Percentiles rank a stretch among this genome's conserved stretches.
Conservation (phyloP, 2,888 invertebrate genomes). For the Drosophila austrosaltans region DNA sequence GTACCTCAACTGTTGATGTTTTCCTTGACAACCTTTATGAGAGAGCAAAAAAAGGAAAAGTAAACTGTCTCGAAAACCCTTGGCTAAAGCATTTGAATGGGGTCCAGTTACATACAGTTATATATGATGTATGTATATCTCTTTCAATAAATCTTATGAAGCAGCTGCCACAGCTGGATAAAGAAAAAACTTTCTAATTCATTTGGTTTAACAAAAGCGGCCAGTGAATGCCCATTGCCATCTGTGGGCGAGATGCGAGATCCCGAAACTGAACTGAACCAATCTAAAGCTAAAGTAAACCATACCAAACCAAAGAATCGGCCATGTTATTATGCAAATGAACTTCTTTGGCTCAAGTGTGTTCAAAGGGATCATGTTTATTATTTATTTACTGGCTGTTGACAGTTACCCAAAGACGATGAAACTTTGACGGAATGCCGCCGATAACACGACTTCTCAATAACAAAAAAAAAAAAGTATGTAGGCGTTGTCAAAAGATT, state of each 20-base stretch:
- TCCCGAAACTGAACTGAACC: conserved; percentile 16
- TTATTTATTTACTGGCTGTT: conserved; percentile 77
- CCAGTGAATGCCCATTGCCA: conserved; percentile 8
- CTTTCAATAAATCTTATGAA: conserved; percentile 1
- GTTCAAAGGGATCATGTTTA: conserved; percentile 74
- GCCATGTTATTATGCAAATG: conserved; percentile 72
- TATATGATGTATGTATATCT: neutral
- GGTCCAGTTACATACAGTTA: neutral
- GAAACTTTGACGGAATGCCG: conserved; percentile 42
- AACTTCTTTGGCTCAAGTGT: conserved; percentile 55
- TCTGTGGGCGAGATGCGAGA: conserved; percentile 6
- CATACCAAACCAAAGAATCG: conserved; percentile 13
- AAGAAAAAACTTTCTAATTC: conserved; percentile 11
- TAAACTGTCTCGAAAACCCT: neutral
- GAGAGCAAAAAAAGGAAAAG: neutral
- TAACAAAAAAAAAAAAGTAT: neutral
- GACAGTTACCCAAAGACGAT: conserved; percentile 52
- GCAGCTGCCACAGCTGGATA: conserved; percentile 2
- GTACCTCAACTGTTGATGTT: neutral
- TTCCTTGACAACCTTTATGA: conserved; percentile 2
- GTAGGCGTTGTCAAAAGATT: conserved; percentile 24
- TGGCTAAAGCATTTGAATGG: neutral
- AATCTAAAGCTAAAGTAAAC: conserved; percentile 5
- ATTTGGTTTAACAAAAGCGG: conserved; percentile 40
- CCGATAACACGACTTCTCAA: conserved; percentile 20